Evolutionary conservation across 2,113 vertebrate genomes (phyloP).

Genomic region (Lontra canadensis): DNA sequence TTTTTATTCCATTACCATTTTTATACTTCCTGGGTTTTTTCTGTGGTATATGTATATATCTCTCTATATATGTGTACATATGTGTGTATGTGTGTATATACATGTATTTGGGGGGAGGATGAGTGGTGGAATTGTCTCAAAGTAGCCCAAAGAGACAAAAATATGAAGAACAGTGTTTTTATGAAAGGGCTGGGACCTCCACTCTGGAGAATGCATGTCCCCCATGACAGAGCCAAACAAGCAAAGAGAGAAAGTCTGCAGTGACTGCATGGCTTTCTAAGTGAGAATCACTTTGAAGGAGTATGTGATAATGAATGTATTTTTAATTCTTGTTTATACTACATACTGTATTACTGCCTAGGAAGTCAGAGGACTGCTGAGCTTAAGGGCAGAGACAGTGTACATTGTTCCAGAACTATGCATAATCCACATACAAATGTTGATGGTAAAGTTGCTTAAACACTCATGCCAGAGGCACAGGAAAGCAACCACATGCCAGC

Average conservation of each 20-base stretch:
- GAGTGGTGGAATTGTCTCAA: neutral
- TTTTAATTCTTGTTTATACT: neutral
- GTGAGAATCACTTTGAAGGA: neutral
- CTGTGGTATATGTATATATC: neutral
- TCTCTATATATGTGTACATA: neutral
- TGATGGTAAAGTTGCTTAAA: neutral
- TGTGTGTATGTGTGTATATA: neutral
- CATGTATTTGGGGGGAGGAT: neutral
- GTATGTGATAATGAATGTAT: neutral
- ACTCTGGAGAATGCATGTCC: neutral
- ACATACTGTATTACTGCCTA: neutral
- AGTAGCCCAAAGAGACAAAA: neutral
- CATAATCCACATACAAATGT: neutral
- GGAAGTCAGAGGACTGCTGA: neutral
- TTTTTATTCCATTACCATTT: neutral
- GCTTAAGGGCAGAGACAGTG: neutral
- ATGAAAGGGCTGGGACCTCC: neutral
- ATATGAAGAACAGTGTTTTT: neutral
- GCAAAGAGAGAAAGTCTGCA: neutral
- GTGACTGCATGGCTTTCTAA: neutral
- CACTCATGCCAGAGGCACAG: fast-evolving
- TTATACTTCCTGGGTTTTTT: neutral
- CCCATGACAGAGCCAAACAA: neutral
- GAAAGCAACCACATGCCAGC: too few relatives aligned
- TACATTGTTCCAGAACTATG: neutral